A percentile compares a stretch with the other conserved stretches of the same genome.
Evolutionary conservation across 1,140 invertebrate species (phyloP).

Genomic region (Holcopasites calliopsidis): DNA sequence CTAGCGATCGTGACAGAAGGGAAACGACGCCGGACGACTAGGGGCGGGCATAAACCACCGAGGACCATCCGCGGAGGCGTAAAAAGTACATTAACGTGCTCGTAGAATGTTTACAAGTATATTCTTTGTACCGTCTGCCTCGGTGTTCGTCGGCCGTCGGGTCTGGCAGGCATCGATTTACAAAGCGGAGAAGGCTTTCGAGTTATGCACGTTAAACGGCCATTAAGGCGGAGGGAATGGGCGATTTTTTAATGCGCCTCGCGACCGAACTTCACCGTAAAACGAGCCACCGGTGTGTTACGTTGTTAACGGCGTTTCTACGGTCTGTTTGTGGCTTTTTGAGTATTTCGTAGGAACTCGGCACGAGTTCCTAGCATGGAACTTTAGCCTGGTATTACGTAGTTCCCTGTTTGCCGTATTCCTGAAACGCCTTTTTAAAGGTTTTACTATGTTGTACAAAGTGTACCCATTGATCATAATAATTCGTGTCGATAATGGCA

Average conservation of each 20-base stretch:
- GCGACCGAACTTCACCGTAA: conserved; percentile 57
- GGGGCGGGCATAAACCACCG: conserved; percentile 43
- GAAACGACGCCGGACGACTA: conserved; percentile 14
- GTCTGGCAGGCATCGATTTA: conserved; percentile 60
- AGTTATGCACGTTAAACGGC: conserved; percentile 56
- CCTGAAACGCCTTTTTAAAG: too few relatives aligned
- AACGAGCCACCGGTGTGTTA: conserved; percentile 44
- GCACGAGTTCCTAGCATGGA: conserved; percentile 28
- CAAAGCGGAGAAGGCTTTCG: conserved; percentile 22
- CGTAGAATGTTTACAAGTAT: conserved; percentile 64
- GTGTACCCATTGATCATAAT: too few relatives aligned
- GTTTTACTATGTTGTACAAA: too few relatives aligned
- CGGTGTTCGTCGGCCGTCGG: conserved; percentile 43
- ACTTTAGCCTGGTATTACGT: neutral
- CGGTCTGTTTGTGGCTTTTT: conserved; percentile 45
- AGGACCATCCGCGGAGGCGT: conserved; percentile 48
- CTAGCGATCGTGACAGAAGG: conserved; percentile 8
- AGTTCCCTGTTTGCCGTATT: neutral
- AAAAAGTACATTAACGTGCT: conserved; percentile 62
- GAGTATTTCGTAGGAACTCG: conserved; percentile 34
- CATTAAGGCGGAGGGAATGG: conserved; percentile 46
- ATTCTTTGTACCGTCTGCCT: conserved; percentile 48
- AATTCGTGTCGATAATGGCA: too few relatives aligned
- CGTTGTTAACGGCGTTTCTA: conserved; percentile 52
- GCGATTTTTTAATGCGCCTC: conserved; percentile 55